Percentiles rank a stretch among this genome's conserved stretches.
phyloP scores from a whole-genome alignment of 2,113 vertebrate species.

The Oryctolagus cuniculus region DNA sequence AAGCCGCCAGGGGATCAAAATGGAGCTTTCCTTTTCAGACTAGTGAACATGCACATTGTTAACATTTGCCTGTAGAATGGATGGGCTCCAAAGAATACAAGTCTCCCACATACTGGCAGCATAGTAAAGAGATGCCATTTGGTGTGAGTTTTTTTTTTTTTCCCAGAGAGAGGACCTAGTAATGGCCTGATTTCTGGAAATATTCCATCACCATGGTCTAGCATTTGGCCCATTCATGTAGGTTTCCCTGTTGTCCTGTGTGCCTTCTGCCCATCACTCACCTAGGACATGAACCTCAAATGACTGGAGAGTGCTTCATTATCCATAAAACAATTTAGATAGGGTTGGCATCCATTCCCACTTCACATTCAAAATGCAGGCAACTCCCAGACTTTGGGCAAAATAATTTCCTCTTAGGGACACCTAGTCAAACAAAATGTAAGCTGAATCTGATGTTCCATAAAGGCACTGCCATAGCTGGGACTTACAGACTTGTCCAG shows the following conservation, averaged over 20 bases:
- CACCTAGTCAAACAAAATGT: background rate
- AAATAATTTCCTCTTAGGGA: background rate
- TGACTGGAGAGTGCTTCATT: background rate
- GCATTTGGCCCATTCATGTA: background rate
- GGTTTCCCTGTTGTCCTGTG: background rate
- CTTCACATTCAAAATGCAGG: background rate
- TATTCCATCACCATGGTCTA: background rate
- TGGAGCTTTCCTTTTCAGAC: background rate
- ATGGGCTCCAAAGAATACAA: background rate
- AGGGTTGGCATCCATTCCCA: background rate
- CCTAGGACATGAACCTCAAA: background rate
- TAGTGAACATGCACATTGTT: background rate
- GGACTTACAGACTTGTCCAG: background rate
- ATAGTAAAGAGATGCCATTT: background rate
- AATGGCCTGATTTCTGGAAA: background rate
- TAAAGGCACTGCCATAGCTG: background rate
- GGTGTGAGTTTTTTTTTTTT: background rate
- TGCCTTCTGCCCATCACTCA: background rate
- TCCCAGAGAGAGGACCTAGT: background rate
- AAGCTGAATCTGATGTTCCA: background rate
- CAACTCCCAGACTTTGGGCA: background rate
- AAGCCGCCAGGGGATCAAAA: background rate
- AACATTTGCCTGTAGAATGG: background rate
- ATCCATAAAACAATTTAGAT: background rate
- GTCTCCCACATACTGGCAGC: background rate